phyloP scores from a whole-genome alignment of 2,113 vertebrate genomes.

The Furnarius figulus region DNA sequence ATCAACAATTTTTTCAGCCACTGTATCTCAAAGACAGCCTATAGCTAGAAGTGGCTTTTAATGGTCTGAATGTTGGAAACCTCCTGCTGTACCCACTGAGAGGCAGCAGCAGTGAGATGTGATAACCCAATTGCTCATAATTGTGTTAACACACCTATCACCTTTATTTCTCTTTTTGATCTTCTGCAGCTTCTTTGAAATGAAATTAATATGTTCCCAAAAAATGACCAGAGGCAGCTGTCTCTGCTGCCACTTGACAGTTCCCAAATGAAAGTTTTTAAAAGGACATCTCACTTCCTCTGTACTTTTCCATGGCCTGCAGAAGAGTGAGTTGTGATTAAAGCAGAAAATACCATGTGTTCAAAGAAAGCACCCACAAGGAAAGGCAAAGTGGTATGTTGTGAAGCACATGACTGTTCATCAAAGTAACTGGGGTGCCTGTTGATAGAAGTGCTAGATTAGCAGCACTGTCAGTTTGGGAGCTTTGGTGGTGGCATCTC shows the following conservation, averaged over 20 bases:
- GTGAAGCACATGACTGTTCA: neutral
- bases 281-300: neutral
- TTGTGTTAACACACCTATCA: neutral
- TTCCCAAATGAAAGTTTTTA: neutral
- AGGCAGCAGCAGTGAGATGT: neutral
- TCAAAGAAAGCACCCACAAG: neutral
- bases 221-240: neutral
- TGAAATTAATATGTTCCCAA: neutral
- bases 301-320: neutral
- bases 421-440: neutral
- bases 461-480: neutral
- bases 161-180: neutral
- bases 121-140: neutral
- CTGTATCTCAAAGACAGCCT: neutral
- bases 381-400: neutral
- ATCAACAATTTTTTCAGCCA: neutral
- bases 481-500: neutral
- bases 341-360: neutral
- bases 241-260: neutral
- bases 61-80: neutral
- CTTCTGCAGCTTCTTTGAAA: neutral
- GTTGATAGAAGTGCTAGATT: neutral
- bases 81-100: neutral
- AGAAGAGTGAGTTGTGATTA: neutral
- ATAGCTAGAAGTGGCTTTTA: neutral